A percentile compares a stretch with the other conserved stretches of the same genome.
phyloP scores from a whole-genome alignment of 2,113 vertebrate species.

The Syngnathus scovelli region DNA sequence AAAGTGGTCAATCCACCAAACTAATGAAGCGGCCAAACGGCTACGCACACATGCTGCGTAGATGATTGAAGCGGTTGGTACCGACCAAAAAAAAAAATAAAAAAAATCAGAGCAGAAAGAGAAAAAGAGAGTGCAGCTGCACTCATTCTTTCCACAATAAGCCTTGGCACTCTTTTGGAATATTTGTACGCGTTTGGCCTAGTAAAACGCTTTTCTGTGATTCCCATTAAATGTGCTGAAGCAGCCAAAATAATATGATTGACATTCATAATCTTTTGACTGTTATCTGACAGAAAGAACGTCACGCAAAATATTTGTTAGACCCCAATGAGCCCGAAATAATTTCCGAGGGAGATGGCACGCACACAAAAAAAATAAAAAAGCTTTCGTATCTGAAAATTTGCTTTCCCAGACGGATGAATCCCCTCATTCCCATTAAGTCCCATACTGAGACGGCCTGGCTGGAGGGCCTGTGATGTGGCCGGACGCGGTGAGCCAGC shows the following conservation, averaged over 20 bases:
- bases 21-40: slow-evolving; percentile 4
- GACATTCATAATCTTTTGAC: background rate
- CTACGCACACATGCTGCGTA: background rate
- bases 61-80: slow-evolving; percentile 8
- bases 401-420: slow-evolving; percentile 48
- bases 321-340: background rate
- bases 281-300: background rate
- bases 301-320: background rate
- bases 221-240: background rate
- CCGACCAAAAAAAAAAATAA: background rate
- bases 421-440: slow-evolving; percentile 20
- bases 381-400: slow-evolving; percentile 29
- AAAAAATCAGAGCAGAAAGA: background rate
- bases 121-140: background rate
- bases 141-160: slow-evolving; percentile 7
- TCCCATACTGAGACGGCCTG: slow-evolving; percentile 11
- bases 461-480: slow-evolving; percentile 39
- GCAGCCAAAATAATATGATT: background rate
- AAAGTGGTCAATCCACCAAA: background rate
- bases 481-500: slow-evolving; percentile 21
- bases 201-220: background rate
- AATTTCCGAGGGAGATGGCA: background rate
- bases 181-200: background rate
- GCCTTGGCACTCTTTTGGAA: background rate
- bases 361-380: slow-evolving; percentile 8